Conservation (phyloP, 2,888 invertebrate species). For the Troides oblongomaculatus region DNA sequence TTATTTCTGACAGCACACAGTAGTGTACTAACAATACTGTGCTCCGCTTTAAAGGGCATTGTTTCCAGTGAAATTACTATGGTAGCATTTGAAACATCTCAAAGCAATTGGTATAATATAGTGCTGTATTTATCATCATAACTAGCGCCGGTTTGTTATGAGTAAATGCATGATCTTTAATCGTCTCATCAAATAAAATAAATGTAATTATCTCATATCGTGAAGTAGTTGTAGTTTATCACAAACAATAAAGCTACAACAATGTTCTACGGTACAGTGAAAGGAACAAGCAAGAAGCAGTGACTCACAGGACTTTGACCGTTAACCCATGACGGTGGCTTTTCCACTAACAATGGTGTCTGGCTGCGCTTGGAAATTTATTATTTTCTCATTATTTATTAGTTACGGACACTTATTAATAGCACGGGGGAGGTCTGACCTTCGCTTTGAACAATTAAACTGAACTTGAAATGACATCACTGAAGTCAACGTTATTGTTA, state of each 20-base stretch:
- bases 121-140: too few relatives aligned
- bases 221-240: too few relatives aligned
- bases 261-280: constrained; percentile 30
- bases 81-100: too few relatives aligned
- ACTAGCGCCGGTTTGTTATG: too few relatives aligned
- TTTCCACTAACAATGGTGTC: constrained; percentile 41
- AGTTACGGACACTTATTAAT: constrained; percentile 16
- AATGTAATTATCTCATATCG: too few relatives aligned
- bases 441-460: constrained; percentile 13
- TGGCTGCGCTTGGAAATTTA: constrained; percentile 36
- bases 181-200: too few relatives aligned
- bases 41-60: too few relatives aligned
- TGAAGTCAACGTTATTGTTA: not conserved
- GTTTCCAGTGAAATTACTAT: too few relatives aligned
- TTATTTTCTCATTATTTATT: constrained; percentile 29
- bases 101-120: too few relatives aligned
- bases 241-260: not conserved
- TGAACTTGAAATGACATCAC: not conserved
- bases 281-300: constrained; percentile 34
- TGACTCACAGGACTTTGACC: constrained; percentile 41
- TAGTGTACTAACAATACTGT: too few relatives aligned
- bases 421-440: constrained; percentile 20
- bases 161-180: too few relatives aligned
- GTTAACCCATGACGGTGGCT: constrained; percentile 31
- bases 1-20: too few relatives aligned